phyloP scores from a whole-genome alignment of 2,888 invertebrate genomes.

The Horisme vitalbata region DNA sequence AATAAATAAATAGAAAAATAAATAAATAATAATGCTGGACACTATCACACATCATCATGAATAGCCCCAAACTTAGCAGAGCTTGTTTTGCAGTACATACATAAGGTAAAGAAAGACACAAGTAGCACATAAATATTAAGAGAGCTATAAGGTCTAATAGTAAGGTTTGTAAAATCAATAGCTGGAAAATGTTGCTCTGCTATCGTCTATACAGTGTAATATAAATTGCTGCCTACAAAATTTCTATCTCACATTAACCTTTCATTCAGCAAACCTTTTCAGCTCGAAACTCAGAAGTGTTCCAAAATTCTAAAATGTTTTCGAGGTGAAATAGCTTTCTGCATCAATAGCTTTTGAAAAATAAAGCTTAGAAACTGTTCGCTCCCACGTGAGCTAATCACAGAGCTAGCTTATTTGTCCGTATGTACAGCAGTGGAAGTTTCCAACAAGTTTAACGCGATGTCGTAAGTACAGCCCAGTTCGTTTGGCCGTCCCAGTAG shows the following conservation, averaged over 20 bases:
- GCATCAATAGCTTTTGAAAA: constrained; percentile 7
- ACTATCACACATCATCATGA: too few relatives aligned
- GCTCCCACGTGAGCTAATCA: constrained; percentile 31
- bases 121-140: too few relatives aligned
- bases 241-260: constrained; percentile 11
- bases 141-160: too few relatives aligned
- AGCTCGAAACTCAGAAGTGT: constrained; percentile 10
- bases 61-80: too few relatives aligned
- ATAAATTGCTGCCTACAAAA: too few relatives aligned
- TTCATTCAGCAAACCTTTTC: constrained; percentile 21
- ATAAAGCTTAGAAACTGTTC: constrained; percentile 7
- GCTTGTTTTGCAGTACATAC: too few relatives aligned
- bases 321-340: constrained; percentile 10
- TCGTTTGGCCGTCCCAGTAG: constrained; percentile 29
- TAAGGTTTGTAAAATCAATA: too few relatives aligned
- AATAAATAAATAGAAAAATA: too few relatives aligned
- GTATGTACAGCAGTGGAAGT: constrained; percentile 29
- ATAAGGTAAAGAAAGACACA: too few relatives aligned
- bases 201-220: too few relatives aligned
- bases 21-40: too few relatives aligned
- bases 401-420: constrained; percentile 22
- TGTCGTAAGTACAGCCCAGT: constrained; percentile 27
- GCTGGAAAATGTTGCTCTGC: too few relatives aligned
- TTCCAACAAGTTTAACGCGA: constrained; percentile 36
- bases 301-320: constrained; percentile 15